Conservation (phyloP, 1,140 invertebrate genomes). For the Holotrichia oblita region DNA sequence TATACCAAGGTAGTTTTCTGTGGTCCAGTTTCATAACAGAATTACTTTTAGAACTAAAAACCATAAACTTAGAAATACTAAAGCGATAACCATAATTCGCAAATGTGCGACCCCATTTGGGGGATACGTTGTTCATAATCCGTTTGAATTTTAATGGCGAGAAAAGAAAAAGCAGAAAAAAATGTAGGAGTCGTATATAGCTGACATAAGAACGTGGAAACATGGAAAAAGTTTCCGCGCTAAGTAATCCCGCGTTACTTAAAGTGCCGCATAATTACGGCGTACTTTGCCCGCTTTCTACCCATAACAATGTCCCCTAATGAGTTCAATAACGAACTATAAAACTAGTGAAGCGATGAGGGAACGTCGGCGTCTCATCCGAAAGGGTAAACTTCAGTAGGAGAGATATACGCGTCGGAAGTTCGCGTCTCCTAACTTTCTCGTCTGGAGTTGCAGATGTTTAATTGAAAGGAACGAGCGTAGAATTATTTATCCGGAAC, state of each 20-base stretch:
- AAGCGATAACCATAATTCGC: no score
- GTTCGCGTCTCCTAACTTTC: constrained; percentile 10
- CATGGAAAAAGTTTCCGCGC: constrained; percentile 16
- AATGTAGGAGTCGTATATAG: not conserved
- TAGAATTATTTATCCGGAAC: constrained; percentile 1
- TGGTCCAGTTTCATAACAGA: no score
- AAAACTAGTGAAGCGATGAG: constrained; percentile 1
- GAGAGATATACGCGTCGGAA: not conserved
- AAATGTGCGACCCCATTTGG: no score
- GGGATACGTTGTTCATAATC: no score
- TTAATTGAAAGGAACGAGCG: constrained; percentile 18
- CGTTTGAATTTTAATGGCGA: not conserved
- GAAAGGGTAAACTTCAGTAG: not conserved
- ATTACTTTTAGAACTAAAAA: no score
- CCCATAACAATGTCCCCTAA: constrained; percentile 30
- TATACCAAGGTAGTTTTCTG: no score
- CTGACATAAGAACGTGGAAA: not conserved
- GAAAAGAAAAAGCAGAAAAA: not conserved
- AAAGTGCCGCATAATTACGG: constrained; percentile 10
- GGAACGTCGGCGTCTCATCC: not conserved
- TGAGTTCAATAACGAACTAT: constrained; percentile 33
- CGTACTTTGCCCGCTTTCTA: constrained; percentile 1
- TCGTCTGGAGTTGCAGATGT: not conserved
- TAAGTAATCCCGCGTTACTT: constrained; percentile 18
- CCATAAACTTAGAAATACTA: no score